A percentile compares a stretch with the other conserved stretches of the same genome.
phyloP scores from a whole-genome alignment of 2,113 vertebrate species.

The Anhinga rufa region DNA sequence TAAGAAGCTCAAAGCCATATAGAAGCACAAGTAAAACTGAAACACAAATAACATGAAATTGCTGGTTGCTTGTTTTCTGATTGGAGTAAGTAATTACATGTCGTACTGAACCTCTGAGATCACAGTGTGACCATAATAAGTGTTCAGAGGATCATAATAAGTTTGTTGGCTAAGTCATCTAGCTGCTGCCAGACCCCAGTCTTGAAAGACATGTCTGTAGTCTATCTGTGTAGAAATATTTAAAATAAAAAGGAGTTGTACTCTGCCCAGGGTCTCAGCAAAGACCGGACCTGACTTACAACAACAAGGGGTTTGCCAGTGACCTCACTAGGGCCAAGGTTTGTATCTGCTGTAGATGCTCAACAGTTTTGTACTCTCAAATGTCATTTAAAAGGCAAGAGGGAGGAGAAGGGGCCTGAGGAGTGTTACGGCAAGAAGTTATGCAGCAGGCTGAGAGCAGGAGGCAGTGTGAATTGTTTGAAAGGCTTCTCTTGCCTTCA shows the following conservation, averaged over 20 bases:
- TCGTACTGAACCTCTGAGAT: background rate
- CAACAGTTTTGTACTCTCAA: background rate
- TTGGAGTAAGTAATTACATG: background rate
- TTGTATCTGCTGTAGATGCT: background rate
- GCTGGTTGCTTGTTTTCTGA: background rate
- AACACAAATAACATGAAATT: background rate
- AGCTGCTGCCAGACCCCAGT: background rate
- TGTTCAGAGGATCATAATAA: background rate
- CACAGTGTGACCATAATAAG: background rate
- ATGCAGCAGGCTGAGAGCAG: background rate
- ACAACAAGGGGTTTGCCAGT: background rate
- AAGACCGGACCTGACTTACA: background rate
- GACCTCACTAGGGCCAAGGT: background rate
- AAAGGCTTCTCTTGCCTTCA: background rate
- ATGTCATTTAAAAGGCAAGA: background rate
- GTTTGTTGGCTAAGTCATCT: background rate
- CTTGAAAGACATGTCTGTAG: background rate
- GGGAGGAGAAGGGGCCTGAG: background rate
- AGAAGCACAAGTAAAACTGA: background rate
- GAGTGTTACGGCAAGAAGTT: background rate
- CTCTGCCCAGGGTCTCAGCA: background rate
- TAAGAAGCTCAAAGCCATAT: background rate
- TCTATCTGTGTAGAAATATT: background rate
- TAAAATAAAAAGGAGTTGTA: background rate
- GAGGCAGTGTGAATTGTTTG: background rate